Base-by-base conservation (phyloP, 53 echinoderm and acorn worm genomes). In the Pentamera pediparva region DNA sequence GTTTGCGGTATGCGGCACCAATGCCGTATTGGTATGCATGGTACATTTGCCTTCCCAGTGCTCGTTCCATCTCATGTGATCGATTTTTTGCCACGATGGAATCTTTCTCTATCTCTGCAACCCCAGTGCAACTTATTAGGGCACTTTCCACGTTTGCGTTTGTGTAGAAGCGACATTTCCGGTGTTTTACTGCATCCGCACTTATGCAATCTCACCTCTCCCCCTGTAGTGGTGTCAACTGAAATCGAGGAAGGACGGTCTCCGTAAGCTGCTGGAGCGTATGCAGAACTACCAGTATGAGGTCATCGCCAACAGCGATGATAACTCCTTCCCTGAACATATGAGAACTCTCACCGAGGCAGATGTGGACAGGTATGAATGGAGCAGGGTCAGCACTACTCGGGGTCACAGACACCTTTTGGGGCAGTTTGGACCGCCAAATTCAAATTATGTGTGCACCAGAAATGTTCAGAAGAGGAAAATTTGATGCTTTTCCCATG, bases 281-380 rank as follows among this genome's bases (percentile, higher is more conserved):
- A 91, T 98, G 91, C 98, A 98, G 84, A 86, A 85, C 0, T 98
- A 92, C 52, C 98, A 98, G 84, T 98, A 88, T 86, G 98, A 98
- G 40, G 87, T 98, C 40, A 83, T 78, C 39, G 70, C 78, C 31
- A 84, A 78, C 56, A 56, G 30, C 3, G 87, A 87, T 45, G 76
- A 70, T 59, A 89, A 91, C 1, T 62, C 76, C 6, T 81, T 98
- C 6, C 86, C 98, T 1, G 98, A 98, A 37, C 85, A 86, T 10
- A 38, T 98, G 55, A 65, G 98, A 69, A 80, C 88, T 0, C 73
- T 98, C 36, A 86, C 91, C 4, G 88, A 88, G 28, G 54, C 88
- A 6, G 98, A 98, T 61, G 47, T 98, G 31, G 91, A 98, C 83
- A 94, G 80, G 94, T 94, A 25, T 7, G 74, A 33, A 26, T 2